Evolutionary conservation across 2,113 vertebrate genomes (phyloP), one percentile per base, ranked within the genome.

Genomic region (Zingel zingel): DNA sequence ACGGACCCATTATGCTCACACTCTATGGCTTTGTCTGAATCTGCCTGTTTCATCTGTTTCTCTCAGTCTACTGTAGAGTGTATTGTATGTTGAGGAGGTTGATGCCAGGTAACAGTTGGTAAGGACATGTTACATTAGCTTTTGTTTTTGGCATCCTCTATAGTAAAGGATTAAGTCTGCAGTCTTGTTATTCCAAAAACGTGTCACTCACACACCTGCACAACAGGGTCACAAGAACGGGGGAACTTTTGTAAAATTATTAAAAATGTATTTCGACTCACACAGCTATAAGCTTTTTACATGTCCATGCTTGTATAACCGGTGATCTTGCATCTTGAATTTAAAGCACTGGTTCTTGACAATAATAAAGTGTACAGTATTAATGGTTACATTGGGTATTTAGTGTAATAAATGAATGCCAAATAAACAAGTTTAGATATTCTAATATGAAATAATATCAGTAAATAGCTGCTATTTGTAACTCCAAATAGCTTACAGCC

Each of bases 131-230:
- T 18, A 21, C 59, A 25, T 51, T n/a, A 69, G 50, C 43, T 51
- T 68, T 75, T 39, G 64, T 76, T 64, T 71, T 63, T 54, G 27
- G 45, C 57, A 50, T 30, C 16, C 67, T 81, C 68, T 50, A 0
- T 25, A 51, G 39, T 45, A 53, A 77, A 50, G n/a, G 45, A 61
- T 72, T 13, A 67, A 36, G 72, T 63, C 33, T 71, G 2, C 33
- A 25, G 27, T 84, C 21, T n/a, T 36, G 75, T 56, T 54, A 19
- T 6, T 63, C n/a, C 36, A 14, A 61, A 48, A 59, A 36, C 21
- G 6, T 45, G 36, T 27, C 33, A 14, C 50, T 25, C 57, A 4
- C 25, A 59, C 77, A 62, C n/a, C 27, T 43, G 65, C 21, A 61
- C 23, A 56, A 33, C 33, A 18, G 48, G 9, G 65, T 25, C 16